Conservation (phyloP, 2,113 vertebrate species). For the Arothron firmamentum region DNA sequence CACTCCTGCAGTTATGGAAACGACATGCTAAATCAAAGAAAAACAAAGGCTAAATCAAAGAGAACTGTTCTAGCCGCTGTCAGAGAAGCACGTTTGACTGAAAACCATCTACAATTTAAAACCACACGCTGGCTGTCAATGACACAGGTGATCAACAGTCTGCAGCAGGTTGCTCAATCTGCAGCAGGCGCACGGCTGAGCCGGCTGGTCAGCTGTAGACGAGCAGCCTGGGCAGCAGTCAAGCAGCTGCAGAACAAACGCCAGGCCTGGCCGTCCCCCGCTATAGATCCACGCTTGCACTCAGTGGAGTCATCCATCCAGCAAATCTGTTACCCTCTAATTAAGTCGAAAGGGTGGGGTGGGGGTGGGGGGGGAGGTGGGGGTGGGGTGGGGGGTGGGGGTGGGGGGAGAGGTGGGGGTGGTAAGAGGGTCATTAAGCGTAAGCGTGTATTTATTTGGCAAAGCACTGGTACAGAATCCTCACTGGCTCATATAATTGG, state of each 20-base stretch:
- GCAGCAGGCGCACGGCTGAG: conserved; percentile 44
- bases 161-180: conserved; percentile 19
- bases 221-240: conserved; percentile 47
- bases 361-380: conserved; percentile 21
- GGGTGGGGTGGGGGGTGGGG: conserved; percentile 19
- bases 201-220: conserved; percentile 41
- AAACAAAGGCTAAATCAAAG: no score
- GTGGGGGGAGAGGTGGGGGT: no score
- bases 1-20: no score
- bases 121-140: not conserved
- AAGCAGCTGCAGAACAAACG: conserved; percentile 50
- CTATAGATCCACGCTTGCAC: conserved; percentile 56
- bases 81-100: no score
- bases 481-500: conserved; percentile 64
- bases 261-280: conserved; percentile 44
- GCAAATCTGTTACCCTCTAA: conserved; percentile 57
- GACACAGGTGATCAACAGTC: not conserved
- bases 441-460: conserved; percentile 70
- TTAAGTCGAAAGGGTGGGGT: conserved; percentile 55
- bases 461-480: conserved; percentile 59
- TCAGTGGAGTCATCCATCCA: conserved; percentile 59
- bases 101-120: no score
- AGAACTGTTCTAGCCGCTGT: no score
- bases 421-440: conserved; percentile 65
- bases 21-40: no score